phyloP scores from a whole-genome alignment of 2,797 vertebrate species.

The Chromis chromis region DNA sequence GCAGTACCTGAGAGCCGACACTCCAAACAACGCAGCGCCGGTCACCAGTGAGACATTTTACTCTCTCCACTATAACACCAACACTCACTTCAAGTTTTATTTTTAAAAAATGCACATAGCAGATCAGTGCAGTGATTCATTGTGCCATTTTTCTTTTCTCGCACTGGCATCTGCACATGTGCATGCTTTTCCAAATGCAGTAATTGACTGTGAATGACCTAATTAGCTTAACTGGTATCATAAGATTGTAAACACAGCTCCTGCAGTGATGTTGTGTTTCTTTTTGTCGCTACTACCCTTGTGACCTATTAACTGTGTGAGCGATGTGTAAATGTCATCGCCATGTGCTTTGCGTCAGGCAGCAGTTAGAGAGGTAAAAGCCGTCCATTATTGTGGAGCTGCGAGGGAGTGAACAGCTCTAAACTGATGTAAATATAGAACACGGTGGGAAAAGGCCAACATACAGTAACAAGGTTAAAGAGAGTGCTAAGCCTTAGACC shows the following conservation, averaged over 20 bases:
- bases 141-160: constrained; percentile 22
- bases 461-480: constrained; percentile 4
- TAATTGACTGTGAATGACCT: constrained; percentile 70
- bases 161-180: constrained; percentile 30
- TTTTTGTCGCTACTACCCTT: constrained; percentile 23
- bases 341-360: constrained; percentile 31
- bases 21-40: constrained; percentile 95
- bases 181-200: constrained; percentile 72
- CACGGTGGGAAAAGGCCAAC: constrained; percentile 13
- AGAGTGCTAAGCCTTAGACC: not conserved
- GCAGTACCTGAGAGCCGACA: constrained; percentile 98
- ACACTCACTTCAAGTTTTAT: not conserved
- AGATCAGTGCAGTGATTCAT: constrained; percentile 3
- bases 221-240: constrained; percentile 75
- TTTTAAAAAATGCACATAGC: not conserved
- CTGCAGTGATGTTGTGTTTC: constrained; percentile 30
- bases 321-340: constrained; percentile 35
- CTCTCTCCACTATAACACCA: constrained; percentile 7
- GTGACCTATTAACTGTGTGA: constrained; percentile 39
- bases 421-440: constrained; percentile 30
- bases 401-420: not conserved
- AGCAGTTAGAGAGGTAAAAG: constrained; percentile 22
- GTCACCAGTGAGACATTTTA: constrained; percentile 94
- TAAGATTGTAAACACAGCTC: constrained; percentile 57
- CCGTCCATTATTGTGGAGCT: constrained; percentile 21